phyloP scores from a whole-genome alignment of 2,113 vertebrate species.

The Lasiurus cinereus region DNA sequence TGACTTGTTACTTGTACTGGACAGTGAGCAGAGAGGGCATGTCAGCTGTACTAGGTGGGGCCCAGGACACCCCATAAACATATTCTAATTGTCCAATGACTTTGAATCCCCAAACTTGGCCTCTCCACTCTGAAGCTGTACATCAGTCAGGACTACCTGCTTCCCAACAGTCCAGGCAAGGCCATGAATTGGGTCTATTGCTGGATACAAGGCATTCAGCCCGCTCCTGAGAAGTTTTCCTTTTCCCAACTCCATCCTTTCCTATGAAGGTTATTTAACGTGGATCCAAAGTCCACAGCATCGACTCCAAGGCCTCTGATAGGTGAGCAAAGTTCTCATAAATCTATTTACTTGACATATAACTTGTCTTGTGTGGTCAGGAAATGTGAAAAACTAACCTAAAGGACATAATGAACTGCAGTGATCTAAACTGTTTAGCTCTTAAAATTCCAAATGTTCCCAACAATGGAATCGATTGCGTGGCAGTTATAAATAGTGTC shows the following conservation, averaged over 20 bases:
- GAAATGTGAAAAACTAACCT: constrained; percentile 2
- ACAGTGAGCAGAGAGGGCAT: constrained; percentile 92
- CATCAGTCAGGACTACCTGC: constrained; percentile 93
- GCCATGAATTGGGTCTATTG: constrained; percentile 94
- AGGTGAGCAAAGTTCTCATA: too few species aligned
- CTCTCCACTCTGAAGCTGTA: constrained; percentile 89
- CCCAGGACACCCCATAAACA: constrained; percentile 95
- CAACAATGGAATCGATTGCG: background rate
- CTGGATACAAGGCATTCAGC: constrained; percentile 95
- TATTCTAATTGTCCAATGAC: constrained; percentile 96
- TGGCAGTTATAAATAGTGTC: background rate
- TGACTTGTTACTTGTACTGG: constrained; percentile 94
- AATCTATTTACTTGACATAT: background rate
- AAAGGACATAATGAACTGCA: background rate
- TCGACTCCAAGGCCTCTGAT: too few species aligned
- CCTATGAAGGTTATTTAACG: constrained; percentile 13
- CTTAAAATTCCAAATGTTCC: constrained; percentile 26
- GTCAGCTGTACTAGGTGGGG: constrained; percentile 86
- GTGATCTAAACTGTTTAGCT: background rate
- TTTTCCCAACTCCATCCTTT: constrained; percentile 95
- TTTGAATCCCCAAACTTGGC: constrained; percentile 93
- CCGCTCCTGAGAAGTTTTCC: constrained; percentile 94
- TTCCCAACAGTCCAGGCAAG: constrained; percentile 97
- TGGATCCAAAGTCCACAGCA: too few species aligned
- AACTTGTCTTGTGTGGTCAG: background rate